Base-by-base conservation (phyloP, 1,140 invertebrate species). In the Teleogryllus occipitalis region DNA sequence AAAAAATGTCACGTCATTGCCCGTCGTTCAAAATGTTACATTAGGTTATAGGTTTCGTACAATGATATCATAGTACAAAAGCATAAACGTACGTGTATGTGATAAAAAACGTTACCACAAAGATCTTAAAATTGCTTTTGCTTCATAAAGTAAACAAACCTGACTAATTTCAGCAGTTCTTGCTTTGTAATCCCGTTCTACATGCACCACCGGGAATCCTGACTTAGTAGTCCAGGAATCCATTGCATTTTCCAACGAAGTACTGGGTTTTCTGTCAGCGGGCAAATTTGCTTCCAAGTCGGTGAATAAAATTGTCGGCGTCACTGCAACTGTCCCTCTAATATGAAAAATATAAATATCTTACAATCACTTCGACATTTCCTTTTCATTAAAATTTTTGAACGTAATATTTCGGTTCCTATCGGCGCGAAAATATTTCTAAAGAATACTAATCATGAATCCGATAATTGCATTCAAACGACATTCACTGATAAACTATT, bases 201-300 rank as follows among this genome's bases (percentile, higher is more conserved):
- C 84, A 8, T 82, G 88, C 12, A 91, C 85, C 4, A 90, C 84
- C 0, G 90, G 90, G 83, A 87, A 91, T 14, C 89, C 89, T 80
- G 86, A 85, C 82, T 89, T 86, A 15, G 87, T 81, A 0, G 87
- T 89, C 90, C 90, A 91, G 1, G 88, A 87, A 0, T 72, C 47
- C 82, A 83, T 83, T 3, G 82, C 78, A 7, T 49, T 77, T 18
- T 49, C 74, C 18, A 83, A n/a, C n/a, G 2, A 77, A 15, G 73
- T 10, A 8, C 8, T 46, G 18, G 54, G 22, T 77, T 48, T 65
- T 14, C 54, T 1, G 0, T 7, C 54, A 14, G 2, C 54, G 10
- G 54, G 54, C 10, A 18, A 14, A 14, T 65, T 65, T 18, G 10
- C 18, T 65, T 65, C 54, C 54, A 65, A 18, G 10, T 65, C 18